Conservation (phyloP, 2,113 vertebrate species). For the Paracyprichromis sp. region DNA sequence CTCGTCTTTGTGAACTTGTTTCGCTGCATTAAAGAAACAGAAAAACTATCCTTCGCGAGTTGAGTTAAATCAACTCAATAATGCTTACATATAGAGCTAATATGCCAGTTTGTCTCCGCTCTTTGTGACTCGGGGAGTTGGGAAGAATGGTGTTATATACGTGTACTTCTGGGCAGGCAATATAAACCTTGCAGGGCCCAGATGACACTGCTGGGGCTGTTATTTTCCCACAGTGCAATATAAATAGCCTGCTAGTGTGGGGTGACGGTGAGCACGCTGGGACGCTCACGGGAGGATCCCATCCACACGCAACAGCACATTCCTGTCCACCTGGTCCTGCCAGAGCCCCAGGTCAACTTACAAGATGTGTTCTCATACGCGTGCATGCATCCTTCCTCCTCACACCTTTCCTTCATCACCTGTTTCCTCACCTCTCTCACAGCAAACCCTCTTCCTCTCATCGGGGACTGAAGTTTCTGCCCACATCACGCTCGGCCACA, state of each 20-base stretch:
- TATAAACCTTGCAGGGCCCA: conserved; percentile 40
- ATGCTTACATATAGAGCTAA: background rate
- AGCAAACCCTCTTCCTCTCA: background rate
- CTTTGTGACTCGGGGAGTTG: background rate
- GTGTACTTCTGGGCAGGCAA: background rate
- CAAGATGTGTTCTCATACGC: conserved; percentile 28
- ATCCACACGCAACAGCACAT: conserved; percentile 67
- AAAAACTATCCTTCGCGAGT: background rate
- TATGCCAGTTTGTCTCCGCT: background rate
- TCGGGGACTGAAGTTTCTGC: background rate
- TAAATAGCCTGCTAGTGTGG: conserved; percentile 69
- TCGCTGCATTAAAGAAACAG: background rate
- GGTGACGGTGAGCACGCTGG: conserved; percentile 54
- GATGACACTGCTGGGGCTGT: conserved; percentile 26
- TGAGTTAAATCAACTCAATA: background rate
- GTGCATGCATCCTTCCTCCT: background rate
- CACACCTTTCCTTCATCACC: conserved; percentile 36
- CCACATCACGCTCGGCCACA: background rate
- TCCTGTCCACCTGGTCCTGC: conserved; percentile 67
- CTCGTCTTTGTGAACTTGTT: background rate
- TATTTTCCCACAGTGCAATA: conserved; percentile 72
- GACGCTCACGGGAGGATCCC: conserved; percentile 57
- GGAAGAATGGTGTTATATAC: background rate
- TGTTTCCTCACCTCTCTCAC: conserved; percentile 15
- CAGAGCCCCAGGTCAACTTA: conserved; percentile 61